Evolutionary conservation across 53 echinoderm and acorn worm species (phyloP).

Genomic region (Henricia sp.): DNA sequence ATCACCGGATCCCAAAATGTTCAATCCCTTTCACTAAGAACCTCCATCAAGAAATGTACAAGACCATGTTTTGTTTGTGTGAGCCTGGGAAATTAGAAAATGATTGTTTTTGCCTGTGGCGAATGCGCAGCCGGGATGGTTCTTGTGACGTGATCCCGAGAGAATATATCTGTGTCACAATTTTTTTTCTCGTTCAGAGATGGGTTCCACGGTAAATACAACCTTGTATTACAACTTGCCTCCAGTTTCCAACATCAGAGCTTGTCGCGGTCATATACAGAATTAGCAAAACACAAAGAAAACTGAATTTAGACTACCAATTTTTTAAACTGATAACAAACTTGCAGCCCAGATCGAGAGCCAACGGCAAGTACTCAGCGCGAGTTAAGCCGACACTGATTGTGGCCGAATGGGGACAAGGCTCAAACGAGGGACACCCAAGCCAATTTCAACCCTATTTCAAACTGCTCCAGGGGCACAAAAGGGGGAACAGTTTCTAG

Average conservation of each 20-base stretch:
- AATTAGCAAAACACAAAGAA: too few species aligned
- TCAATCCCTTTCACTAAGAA: background rate
- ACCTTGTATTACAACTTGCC: too few species aligned
- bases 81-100: constrained; percentile 31
- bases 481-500: constrained; percentile 60
- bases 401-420: constrained; percentile 49
- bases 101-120: constrained; percentile 39
- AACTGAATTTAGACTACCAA: too few species aligned
- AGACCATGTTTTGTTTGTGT: constrained; percentile 15
- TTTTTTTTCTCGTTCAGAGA: background rate
- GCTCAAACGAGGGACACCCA: constrained; percentile 45
- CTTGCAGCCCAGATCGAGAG: constrained; percentile 3
- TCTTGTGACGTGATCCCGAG: constrained; percentile 7
- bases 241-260: too few species aligned
- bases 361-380: constrained; percentile 27
- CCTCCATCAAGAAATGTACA: background rate
- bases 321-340: background rate
- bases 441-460: constrained; percentile 64
- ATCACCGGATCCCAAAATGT: background rate
- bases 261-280: too few species aligned
- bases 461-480: constrained; percentile 51
- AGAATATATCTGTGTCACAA: background rate
- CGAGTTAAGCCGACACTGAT: constrained; percentile 52
- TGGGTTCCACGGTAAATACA: too few species aligned
- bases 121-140: constrained; percentile 11